Evolutionary conservation across 1,140 invertebrate species (phyloP).

Genomic region (Rhopalosiphum padi): DNA sequence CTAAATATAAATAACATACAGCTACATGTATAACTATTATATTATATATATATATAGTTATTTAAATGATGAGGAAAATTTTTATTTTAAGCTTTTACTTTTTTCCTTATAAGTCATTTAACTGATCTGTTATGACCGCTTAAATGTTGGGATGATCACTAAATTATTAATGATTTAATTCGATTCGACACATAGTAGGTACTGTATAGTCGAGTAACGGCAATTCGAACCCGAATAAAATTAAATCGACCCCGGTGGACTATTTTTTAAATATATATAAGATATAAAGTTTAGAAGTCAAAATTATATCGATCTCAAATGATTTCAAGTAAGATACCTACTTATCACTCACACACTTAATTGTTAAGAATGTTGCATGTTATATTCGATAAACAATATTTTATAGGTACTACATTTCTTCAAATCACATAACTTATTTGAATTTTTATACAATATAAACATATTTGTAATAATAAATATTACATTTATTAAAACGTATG

Average conservation of each 20-base stretch:
- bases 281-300: neutral
- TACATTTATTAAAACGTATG: no score
- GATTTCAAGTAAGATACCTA: neutral
- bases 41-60: neutral
- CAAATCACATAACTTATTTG: no score
- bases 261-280: no score
- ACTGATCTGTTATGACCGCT: neutral
- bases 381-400: no score
- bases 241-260: neutral
- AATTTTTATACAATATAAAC: neutral
- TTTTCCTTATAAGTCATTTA: neutral
- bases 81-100: neutral
- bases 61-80: neutral
- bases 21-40: neutral
- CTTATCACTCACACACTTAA: neutral
- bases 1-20: neutral
- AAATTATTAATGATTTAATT: neutral
- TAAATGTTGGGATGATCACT: neutral
- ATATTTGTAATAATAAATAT: neutral
- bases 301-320: neutral
- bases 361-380: neutral
- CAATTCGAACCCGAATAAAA: neutral
- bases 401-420: no score
- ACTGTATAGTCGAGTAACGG: neutral
- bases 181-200: neutral